These are phyloP conservation scores for Oasisia sp. DNA, from an alignment of 2,888 invertebrate species.

Conservation along the genomic window DNA sequence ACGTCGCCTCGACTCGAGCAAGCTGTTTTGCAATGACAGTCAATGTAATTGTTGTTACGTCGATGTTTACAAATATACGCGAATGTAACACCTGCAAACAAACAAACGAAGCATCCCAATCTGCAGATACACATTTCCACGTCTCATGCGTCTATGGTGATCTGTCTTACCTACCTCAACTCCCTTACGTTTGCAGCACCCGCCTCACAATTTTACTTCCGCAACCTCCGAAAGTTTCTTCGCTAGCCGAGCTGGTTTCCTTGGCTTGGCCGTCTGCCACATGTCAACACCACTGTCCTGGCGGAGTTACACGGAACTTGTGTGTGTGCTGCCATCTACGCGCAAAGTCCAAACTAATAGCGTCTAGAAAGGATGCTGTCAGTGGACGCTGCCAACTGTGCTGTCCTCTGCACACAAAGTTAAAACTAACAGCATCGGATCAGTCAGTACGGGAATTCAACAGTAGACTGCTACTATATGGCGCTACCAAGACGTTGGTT, in stretches of 20 bases:
- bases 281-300: neutral
- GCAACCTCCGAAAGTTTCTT: neutral
- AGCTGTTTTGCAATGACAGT: conserved; percentile 7
- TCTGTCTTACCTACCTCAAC: conserved; percentile 9
- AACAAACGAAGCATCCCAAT: neutral
- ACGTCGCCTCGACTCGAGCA: neutral
- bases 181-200: neutral
- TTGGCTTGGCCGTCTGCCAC: neutral
- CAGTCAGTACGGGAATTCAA: no score
- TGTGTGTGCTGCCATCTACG: neutral
- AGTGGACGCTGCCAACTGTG: neutral
- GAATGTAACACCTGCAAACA: neutral
- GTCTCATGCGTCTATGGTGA: neutral
- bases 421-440: no score
- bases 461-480: no score
- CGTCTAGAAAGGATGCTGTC: neutral
- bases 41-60: neutral
- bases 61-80: neutral
- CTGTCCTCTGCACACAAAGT: no score
- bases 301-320: neutral
- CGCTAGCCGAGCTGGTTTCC: neutral
- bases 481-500: no score
- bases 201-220: conserved; percentile 3
- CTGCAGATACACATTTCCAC: neutral
- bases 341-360: neutral